Conservation (phyloP, 2,113 vertebrate species). For the Phodopus roborovskii region DNA sequence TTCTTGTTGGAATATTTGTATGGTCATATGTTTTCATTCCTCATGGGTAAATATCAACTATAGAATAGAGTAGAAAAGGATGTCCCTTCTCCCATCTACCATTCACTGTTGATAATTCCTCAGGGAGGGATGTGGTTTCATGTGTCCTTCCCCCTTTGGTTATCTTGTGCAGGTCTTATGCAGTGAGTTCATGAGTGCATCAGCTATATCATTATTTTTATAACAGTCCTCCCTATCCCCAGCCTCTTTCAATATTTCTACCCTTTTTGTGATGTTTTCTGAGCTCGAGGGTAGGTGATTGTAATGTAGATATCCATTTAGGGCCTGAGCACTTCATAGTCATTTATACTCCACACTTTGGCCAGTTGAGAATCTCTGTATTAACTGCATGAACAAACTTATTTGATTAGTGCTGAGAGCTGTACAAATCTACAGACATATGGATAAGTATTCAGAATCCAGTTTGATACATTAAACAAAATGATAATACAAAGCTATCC, state of each 20-base stretch:
- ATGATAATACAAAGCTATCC: neutral
- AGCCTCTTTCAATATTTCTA: neutral
- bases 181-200: neutral
- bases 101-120: neutral
- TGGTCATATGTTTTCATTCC: neutral
- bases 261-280: neutral
- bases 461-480: neutral
- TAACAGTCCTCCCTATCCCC: neutral
- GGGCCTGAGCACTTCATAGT: neutral
- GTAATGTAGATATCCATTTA: neutral
- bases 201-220: neutral
- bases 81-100: neutral
- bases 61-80: neutral
- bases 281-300: neutral
- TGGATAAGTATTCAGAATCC: neutral
- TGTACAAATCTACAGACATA: neutral
- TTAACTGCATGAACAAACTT: neutral
- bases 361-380: neutral
- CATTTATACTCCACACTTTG: neutral
- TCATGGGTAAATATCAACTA: neutral
- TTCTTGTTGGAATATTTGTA: neutral
- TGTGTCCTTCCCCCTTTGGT: neutral
- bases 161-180: neutral
- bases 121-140: neutral
- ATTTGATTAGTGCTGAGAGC: neutral